phyloP scores from a whole-genome alignment of 2,888 invertebrate genomes.

The Operophtera brumata region DNA sequence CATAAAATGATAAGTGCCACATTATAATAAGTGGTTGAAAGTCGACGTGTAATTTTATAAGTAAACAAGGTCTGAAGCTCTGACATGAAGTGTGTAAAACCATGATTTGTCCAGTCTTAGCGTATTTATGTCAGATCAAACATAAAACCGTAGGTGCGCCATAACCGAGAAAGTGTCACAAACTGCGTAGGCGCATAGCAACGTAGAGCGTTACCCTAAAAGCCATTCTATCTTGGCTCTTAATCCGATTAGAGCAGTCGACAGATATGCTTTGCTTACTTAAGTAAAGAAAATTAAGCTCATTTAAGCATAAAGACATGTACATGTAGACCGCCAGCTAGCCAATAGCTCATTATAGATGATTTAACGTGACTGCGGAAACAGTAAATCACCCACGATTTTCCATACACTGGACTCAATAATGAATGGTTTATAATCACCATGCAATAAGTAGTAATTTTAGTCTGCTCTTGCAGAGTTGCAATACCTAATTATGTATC shows the following conservation, averaged over 20 bases:
- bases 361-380: slow-evolving; percentile 36
- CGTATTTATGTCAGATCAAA: slow-evolving; percentile 61
- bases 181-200: slow-evolving; percentile 60
- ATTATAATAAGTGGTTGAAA: slow-evolving; percentile 21
- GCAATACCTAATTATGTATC: slow-evolving; percentile 12
- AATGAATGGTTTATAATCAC: slow-evolving; percentile 18
- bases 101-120: slow-evolving; percentile 51
- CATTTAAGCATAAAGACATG: slow-evolving; percentile 43
- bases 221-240: slow-evolving; percentile 49
- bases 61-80: slow-evolving; percentile 43
- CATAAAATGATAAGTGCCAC: slow-evolving; percentile 20
- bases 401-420: slow-evolving; percentile 16
- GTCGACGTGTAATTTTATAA: slow-evolving; percentile 16
- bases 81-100: slow-evolving; percentile 49
- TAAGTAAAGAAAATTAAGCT: slow-evolving; percentile 43
- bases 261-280: slow-evolving; percentile 29
- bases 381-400: slow-evolving; percentile 19
- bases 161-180: slow-evolving; percentile 68
- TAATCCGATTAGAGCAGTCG: slow-evolving; percentile 65
- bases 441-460: not conserved
- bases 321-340: slow-evolving; percentile 36
- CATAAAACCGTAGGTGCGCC: slow-evolving; percentile 64
- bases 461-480: slow-evolving; percentile 4
- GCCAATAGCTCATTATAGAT: slow-evolving; percentile 35
- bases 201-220: slow-evolving; percentile 44